Evolutionary conservation across 1,140 invertebrate species (phyloP), one percentile per base, ranked within the genome.

Genomic region (Aethina tumida): DNA sequence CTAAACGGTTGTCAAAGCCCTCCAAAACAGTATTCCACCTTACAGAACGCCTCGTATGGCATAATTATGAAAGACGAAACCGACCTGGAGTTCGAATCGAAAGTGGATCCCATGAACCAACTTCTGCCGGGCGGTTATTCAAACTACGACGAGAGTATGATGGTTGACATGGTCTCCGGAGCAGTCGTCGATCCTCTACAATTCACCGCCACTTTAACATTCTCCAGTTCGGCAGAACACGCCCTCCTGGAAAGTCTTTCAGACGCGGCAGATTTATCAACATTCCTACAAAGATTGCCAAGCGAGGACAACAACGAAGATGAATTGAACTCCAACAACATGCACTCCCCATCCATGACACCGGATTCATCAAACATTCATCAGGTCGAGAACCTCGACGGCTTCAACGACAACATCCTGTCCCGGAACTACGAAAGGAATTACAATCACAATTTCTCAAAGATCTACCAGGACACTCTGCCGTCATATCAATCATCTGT

Each of bases 31-130:
- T 87, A 84, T 66, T 77, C 82, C 5, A 62, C 86, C 28, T 63
- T 87, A 55, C 84, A 88, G 63, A 87, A 87, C 51, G 81, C 83
- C 10, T 75, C 81, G 1, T 86, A 86, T 39, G 82, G 3, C 61
- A 85, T 39, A 62, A 82, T 39, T 72, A 81, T 32, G 60, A 84
- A 14, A 82, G 86, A 55, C 80, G 86, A 53, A 81, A 79, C 81
- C 3, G 79, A 81, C 48, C 63, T 84, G 18, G 77, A 80, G 16
- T 85, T 85, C 54, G 76, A 78, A 34, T 70, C 66, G 41, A 84
- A 85, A 57, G 72, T 85, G 16, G 77, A 80, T 56, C 65, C 71
- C 62, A 67, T 72, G 58, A 62, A 74, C 49, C 69, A 75, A 37
- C 37, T 73, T 6, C 35, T 74, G 1, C 66, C 75, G 40, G 66